Evolutionary conservation across 53 echinoderm and acorn worm genomes (phyloP), one percentile per base, ranked within the genome.

Genomic region (Crossaster papposus): DNA sequence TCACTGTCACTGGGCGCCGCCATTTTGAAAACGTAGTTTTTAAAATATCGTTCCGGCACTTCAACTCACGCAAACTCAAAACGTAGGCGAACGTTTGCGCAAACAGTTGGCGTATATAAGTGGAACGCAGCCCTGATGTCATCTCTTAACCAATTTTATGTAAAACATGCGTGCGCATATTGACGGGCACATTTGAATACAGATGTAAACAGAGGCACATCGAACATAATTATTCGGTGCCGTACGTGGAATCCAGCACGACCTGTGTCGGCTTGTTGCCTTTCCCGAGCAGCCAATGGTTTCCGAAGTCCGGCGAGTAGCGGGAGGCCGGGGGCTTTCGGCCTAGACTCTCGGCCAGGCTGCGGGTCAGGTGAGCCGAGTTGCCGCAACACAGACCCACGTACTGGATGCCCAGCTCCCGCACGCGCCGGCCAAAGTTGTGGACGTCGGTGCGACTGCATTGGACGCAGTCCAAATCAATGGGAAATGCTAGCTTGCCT

Each of bases 351-450:
- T 96, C 96, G 30, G 93, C 93, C 35, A 96, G 91, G 53, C 94
- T 63, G 4, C 96, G 83, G 65, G 95, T 96, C 89, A 90, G 95
- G 72, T 96, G 95, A 36, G 96, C 89, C 20, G 94, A 92, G 78
- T 96, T 96, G 23, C 96, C 96, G 72, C 96, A 96, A 71, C 96
- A 96, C 81, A 96, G 77, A 73, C 96, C 96, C 74, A 96, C 95
- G 93, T 95, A 96, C 32, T 89, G 82, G 30, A 96, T 58, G 30
- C 95, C 95, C 24, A 96, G 80, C 51, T 96, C 90, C 77, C 92
- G 88, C 31, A 93, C 85, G 23, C 89, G 93, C 38, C 77, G 81
- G 7, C 93, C 96, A 81, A 95, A 96, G 31, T 93, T 80, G 71
- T 53, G 75, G 70, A 95, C 38, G 32, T 96, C 96, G 12, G 77